Evolutionary conservation across 2,797 vertebrate genomes (phyloP), one percentile per base, ranked within the genome.

Genomic region (Pseudochaenichthys georgianus): DNA sequence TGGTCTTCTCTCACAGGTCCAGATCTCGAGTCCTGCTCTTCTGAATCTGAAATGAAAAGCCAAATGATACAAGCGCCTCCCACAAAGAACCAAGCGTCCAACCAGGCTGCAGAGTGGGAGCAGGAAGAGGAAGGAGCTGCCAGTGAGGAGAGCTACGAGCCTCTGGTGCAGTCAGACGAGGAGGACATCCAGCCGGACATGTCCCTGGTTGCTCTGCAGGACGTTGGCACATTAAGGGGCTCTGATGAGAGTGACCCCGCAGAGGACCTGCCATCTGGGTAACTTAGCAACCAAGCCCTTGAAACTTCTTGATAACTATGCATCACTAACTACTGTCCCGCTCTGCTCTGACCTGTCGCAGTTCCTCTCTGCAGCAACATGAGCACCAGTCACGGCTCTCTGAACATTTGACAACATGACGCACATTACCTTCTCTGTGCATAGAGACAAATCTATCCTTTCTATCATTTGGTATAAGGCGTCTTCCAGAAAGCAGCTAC

Each of bases 151-250:
- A 65, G 80, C 0, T 94, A 95, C 4, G 91, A 93, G 0, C 97
- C 95, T 0, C 46, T 95, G 3, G 88, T 99, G 10, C 97, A 99
- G 88, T 96, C 95, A 0, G 98, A 99, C 0, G 98, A 99, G 70
- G 98, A 99, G 67, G 97, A 98, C 4, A 91, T 99, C 23, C 96
- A 97, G 52, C 95, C 91, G 9, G 97, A 99, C 90, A 95, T 90
- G 21, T 94, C 94, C 9, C 90, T 98, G 46, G 89, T 92, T 55
- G 94, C 84, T 9, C 87, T 94, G 13, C 86, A 80, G 19, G 92
- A 94, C 45, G 65, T 87, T 13, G 92, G 92, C 64, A 41, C 71
- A 17, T 85, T 89, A 48, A 87, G 71, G 66, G 86, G 80, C 79
- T 95, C 93, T 21, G 97, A 97, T 9, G 96, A 99, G 85, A 97